Evolutionary conservation across 2,797 vertebrate species (phyloP).

Genomic region (Tauraco hartlaubi): DNA sequence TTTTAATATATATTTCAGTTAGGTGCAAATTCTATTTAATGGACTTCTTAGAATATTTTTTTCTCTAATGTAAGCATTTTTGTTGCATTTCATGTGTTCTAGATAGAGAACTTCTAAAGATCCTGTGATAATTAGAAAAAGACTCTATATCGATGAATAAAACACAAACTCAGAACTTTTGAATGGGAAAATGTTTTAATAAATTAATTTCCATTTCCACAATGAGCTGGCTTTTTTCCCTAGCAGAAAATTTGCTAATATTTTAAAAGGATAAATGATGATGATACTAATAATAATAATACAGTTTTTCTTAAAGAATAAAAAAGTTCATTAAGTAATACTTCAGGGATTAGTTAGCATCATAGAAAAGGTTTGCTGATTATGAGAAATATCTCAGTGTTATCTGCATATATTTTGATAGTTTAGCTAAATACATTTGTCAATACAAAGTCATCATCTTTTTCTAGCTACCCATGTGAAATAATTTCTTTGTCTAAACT

Average conservation of each 20-base stretch:
- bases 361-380: background rate
- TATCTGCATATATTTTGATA: background rate
- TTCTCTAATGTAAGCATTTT: background rate
- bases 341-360: background rate
- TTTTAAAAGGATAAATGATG: background rate
- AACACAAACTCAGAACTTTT: background rate
- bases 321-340: background rate
- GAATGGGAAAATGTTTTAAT: slow-evolving; percentile 13
- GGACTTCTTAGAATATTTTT: background rate
- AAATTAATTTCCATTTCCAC: slow-evolving; percentile 23
- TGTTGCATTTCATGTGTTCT: background rate
- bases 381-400: background rate
- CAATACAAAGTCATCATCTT: background rate
- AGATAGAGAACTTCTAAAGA: background rate
- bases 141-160: background rate
- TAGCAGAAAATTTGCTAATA: background rate
- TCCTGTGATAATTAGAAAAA: slow-evolving; percentile 2
- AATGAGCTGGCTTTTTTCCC: background rate
- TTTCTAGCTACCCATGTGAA: background rate
- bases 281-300: background rate
- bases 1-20: slow-evolving; percentile 24
- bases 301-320: background rate
- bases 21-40: background rate
- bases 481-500: background rate
- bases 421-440: background rate